Base-by-base conservation (phyloP, 2,797 vertebrate species). In the Chrysolophus pictus region DNA sequence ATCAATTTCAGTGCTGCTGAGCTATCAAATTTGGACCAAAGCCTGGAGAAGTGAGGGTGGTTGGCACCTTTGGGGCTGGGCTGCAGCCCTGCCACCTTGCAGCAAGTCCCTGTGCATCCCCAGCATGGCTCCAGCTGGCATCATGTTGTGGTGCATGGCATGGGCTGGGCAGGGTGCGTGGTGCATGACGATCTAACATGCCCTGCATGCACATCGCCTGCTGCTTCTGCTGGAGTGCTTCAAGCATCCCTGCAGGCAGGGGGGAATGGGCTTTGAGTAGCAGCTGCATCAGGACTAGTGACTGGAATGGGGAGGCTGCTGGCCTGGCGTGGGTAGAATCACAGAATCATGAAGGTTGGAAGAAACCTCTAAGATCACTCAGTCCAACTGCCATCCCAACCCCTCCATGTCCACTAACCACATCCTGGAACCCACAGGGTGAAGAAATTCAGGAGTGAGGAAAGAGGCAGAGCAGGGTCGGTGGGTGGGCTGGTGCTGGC, bases 11-110 rank as follows among this genome's bases (percentile, higher is more conserved):
- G 51, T 59, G 64, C 90, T 65, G 49, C 60, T 2, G 26, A 75
- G 83, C 65, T 53, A 29, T 23, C 46, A 9, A 1, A 22, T 37
- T 73, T 35, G 59, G 46, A 3, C 28, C 63, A 9, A 41, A 59
- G 44, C 26, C 1, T 0, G 14, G 9, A 75, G 41, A 10, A 51
- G 26, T 14, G 62, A 4, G 0, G 23, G 5, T 4, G 41, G 53
- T 1, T 72, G 62, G 70, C 77, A 67, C 53, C 53, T 78, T 28
- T 5, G 1, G 64, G 44, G 75, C 51, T 11, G 53, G 59, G n/a
- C 58, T 68, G 64, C 24, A 47, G 24, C 49, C 47, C 24, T 2
- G 0, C 21, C 4, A 1, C 24, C 49, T 59, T 23, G 56, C 46
- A 26, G 44, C 10, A 23, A n/a, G 37, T 14, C 8, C 33, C 46